These are phyloP conservation scores for Mustelus asterias DNA, from an alignment of 2,113 vertebrate species.

Conservation along the genomic window DNA sequence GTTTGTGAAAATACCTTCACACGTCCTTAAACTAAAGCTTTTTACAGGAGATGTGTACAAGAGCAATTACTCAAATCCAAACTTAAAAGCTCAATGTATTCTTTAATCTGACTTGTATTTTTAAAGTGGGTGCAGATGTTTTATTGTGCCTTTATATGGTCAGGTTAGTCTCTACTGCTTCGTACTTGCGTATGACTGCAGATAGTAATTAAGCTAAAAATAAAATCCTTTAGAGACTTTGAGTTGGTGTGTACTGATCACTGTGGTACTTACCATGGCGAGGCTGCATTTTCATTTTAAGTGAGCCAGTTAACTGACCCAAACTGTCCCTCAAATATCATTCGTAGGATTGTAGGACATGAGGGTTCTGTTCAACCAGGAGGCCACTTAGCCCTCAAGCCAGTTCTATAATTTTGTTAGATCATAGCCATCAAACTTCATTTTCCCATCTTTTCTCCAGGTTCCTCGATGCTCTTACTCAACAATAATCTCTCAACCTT, in stretches of 20 bases:
- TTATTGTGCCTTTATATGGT: neutral
- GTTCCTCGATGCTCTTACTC: neutral
- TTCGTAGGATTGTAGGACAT: neutral
- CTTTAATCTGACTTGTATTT: slow-evolving; percentile 4
- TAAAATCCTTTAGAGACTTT: slow-evolving; percentile 1
- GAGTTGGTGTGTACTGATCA: neutral
- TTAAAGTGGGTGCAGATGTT: slow-evolving; percentile 11
- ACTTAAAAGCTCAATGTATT: neutral
- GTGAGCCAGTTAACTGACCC: neutral
- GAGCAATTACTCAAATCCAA: slow-evolving; percentile 30
- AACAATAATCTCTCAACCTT: neutral
- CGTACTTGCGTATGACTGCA: neutral
- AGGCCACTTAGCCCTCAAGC: neutral
- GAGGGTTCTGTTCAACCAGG: neutral
- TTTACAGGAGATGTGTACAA: neutral
- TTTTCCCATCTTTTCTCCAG: neutral
- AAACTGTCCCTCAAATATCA: neutral
- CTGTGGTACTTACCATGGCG: neutral
- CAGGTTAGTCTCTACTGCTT: neutral
- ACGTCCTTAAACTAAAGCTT: slow-evolving; percentile 14
- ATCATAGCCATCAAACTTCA: neutral
- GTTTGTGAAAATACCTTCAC: slow-evolving; percentile 29
- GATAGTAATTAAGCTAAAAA: slow-evolving; percentile 36
- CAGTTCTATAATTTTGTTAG: neutral
- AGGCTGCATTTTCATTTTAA: neutral